These are phyloP conservation scores for Zygothrica quintamaculata DNA, from an alignment of 2,888 invertebrate species.

Conservation along the genomic window DNA sequence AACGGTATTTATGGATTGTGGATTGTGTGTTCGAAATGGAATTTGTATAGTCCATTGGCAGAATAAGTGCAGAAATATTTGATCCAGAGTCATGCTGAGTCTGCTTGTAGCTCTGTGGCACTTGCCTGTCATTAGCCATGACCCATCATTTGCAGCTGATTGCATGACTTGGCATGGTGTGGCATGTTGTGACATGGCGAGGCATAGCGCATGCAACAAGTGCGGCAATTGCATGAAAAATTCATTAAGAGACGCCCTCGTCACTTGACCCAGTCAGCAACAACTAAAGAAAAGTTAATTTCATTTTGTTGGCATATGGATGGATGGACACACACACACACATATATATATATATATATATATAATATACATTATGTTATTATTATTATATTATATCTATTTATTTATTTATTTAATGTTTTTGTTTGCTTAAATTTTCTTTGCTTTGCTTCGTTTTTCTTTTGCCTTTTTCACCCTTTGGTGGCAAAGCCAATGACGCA, in stretches of 20 bases:
- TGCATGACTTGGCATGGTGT: neutral
- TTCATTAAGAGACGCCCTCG: constrained; percentile 13
- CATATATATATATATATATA: constrained; percentile 7
- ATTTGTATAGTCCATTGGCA: neutral
- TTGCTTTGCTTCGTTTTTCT: constrained; percentile 31
- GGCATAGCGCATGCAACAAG: constrained; percentile 28
- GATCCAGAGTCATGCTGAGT: neutral
- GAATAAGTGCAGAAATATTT: neutral
- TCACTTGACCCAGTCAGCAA: constrained; percentile 28
- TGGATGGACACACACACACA: too few species aligned
- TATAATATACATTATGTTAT: constrained; percentile 10
- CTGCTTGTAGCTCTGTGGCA: neutral
- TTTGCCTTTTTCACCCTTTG: constrained; percentile 41
- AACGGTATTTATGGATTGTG: neutral
- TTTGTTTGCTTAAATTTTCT: constrained; percentile 34
- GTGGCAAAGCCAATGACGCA: constrained; percentile 56
- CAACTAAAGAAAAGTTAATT: constrained; percentile 11
- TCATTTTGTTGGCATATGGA: constrained; percentile 25
- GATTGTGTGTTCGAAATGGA: neutral
- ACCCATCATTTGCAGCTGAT: constrained; percentile 1
- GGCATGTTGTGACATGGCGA: neutral
- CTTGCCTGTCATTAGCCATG: constrained; percentile 7
- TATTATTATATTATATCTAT: constrained; percentile 9
- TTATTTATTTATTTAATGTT: constrained; percentile 17
- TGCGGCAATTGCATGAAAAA: constrained; percentile 23